Evolutionary conservation across 1,140 invertebrate species (phyloP).

Genomic region (Hermetia illucens): DNA sequence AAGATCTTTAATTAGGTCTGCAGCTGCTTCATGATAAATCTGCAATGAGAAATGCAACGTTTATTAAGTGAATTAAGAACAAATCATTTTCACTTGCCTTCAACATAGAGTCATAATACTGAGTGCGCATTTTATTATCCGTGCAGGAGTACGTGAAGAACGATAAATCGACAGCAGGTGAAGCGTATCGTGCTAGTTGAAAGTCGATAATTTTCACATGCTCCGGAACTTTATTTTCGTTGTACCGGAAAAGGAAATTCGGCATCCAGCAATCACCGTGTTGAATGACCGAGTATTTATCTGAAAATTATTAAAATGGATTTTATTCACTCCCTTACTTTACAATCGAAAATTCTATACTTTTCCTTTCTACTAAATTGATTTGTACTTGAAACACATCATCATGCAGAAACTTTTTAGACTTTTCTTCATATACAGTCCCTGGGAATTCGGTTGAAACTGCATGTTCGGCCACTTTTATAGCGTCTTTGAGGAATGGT

Average conservation of each 20-base stretch:
- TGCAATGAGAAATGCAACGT: neutral
- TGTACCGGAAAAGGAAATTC: slow-evolving; percentile 48
- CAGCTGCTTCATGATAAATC: slow-evolving; percentile 40
- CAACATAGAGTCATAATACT: slow-evolving; percentile 41
- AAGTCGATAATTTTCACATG: slow-evolving; percentile 52
- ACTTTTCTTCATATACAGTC: slow-evolving; percentile 38
- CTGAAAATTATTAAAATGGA: slow-evolving; percentile 3
- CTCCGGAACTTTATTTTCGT: slow-evolving; percentile 24
- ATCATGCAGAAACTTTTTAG: slow-evolving; percentile 37
- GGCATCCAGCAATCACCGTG: slow-evolving; percentile 62
- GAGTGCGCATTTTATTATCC: slow-evolving; percentile 35
- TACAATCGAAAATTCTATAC: slow-evolving; percentile 6
- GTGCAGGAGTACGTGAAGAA: slow-evolving; percentile 50
- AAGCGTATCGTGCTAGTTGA: slow-evolving; percentile 43
- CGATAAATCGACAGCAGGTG: slow-evolving; percentile 42
- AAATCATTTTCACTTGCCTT: slow-evolving; percentile 16
- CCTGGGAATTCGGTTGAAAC: slow-evolving; percentile 44
- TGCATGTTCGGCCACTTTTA: slow-evolving; percentile 42
- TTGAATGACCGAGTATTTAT: slow-evolving; percentile 37
- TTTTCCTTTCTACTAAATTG: slow-evolving; percentile 16
- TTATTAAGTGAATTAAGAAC: neutral
- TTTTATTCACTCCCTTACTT: neutral
- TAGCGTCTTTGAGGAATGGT: slow-evolving; percentile 39
- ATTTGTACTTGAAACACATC: slow-evolving; percentile 30
- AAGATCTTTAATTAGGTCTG: slow-evolving; percentile 35